Evolutionary conservation across 2,797 vertebrate genomes (phyloP), one percentile per base, ranked within the genome.

Genomic region (Amblyopsis hoosieri): DNA sequence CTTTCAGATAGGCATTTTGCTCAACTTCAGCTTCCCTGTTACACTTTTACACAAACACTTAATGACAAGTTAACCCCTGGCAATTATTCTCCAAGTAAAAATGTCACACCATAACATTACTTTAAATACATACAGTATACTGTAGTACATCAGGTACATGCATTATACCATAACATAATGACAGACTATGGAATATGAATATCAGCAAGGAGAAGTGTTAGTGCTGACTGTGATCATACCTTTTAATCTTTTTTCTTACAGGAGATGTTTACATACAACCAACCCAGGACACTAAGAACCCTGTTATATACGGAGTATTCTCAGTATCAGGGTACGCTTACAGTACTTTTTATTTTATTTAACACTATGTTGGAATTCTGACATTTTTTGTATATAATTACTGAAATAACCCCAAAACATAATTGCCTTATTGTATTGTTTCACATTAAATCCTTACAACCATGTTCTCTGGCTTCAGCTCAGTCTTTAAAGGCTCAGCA

Each of bases 231-330:
- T 71, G 67, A 64, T 68, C 23, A 69, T 67, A 78, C 74, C 50
- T 62, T 57, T 71, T 48, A 54, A n/a, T 81, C 62, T 79, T 68
- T 55, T 75, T 37, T 81, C 73, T 84, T 81, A 56, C 89, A 99
- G 98, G 96, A 90, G 96, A 97, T 0, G 96, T 99, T 82, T 99
- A 98, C 89, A 95, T 99, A 73, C 97, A 98, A 85, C 95, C 96
- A 83, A 99, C 95, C 6, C 97, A 99, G 79, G 98, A 99, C 79
- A 94, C 91, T 68, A 98, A 98, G 89, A 99, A 98, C 67, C 98
- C 98, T 0, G 89, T 99, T 72, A 99, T 99, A 85, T 99, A 98
- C 0, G 98, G 95, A 0, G 97, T 97, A 56, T 99, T 99, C 81
- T 96, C 96, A 0, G 94, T 98, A 54, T 98, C 97, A 0, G 98